phyloP scores from a whole-genome alignment of 2,888 invertebrate genomes.

The Habrosyne pyritoides region DNA sequence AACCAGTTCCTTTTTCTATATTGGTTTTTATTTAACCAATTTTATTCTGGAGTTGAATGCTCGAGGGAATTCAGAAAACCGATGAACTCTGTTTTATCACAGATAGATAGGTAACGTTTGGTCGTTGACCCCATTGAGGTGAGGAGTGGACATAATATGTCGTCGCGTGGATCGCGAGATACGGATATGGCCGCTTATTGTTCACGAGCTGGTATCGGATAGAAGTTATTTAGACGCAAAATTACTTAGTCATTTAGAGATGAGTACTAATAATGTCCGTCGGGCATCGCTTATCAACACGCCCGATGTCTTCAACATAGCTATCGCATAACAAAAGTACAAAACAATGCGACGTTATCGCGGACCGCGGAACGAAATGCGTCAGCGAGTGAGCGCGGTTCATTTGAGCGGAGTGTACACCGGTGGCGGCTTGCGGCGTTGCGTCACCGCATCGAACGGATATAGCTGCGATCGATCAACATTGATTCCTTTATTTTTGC shows the following conservation, averaged over 20 bases:
- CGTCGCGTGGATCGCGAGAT: background rate
- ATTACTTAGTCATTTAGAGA: background rate
- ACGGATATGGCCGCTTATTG: background rate
- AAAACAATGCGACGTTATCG: slow-evolving; percentile 35
- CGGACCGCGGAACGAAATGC: slow-evolving; percentile 27
- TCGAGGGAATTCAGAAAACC: background rate
- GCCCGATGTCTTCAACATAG: slow-evolving; percentile 16
- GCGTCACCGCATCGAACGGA: slow-evolving; percentile 62
- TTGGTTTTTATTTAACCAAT: background rate
- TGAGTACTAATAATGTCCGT: background rate
- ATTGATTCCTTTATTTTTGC: slow-evolving; percentile 61
- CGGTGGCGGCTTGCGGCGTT: slow-evolving; percentile 41
- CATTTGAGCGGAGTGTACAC: slow-evolving; percentile 31
- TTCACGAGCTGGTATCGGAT: background rate
- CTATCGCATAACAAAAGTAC: slow-evolving; percentile 18
- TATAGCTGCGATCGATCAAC: slow-evolving; percentile 68
- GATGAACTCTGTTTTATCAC: background rate
- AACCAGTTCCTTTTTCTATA: background rate
- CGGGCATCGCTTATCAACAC: background rate
- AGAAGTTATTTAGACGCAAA: background rate
- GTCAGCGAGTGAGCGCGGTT: slow-evolving; percentile 28
- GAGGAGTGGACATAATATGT: background rate
- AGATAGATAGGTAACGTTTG: background rate
- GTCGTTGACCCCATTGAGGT: background rate
- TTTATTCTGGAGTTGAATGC: background rate